Base-by-base conservation (phyloP, 1,140 invertebrate genomes). In the Ceratina australensis region DNA sequence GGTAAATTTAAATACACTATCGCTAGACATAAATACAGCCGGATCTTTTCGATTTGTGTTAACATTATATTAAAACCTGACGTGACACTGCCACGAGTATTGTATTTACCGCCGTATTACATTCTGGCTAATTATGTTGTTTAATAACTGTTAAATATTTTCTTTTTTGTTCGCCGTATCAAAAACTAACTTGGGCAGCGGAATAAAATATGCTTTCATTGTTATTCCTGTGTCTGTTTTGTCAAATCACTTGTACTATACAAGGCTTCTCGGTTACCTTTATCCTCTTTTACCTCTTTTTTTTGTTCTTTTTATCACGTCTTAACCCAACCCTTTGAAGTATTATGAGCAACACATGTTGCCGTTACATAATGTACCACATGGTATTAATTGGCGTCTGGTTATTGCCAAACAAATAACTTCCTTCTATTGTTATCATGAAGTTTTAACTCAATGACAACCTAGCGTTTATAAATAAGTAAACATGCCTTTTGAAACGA, bases 1-100 rank as follows among this genome's bases (percentile, higher is more conserved):
- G 90, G 90, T 91, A 90, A 89, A 84, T 76, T 61, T 52, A 54
- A 65, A 10, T 26, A 28, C 1, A 15, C 24, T 66, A 18, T n/a
- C 3, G 7, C 0, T 15, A n/a, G 5, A 66, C 16, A 54, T 61
- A 3, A 1, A 24, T 59, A 54, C 28, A 22, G n/a, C n/a, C 28
- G 47, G 3, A 22, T 33, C 59, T 63, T 33, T n/a, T 54, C 28
- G 15, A 33, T 16, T 65, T 47, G 3, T 18, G 7, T 15, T 22
- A 20, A 57, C 66, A 16, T 24, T 26, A 63, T 54, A 26, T 24
- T 26, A 76, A 56, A 72, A 76, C 73, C 26, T 61, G 54, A 72
- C 56, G 63, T 10, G 49, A 26, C 47, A 49, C 22, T 33, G 20
- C 33, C 69, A 63, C 66, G 47, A 54, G 33, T 75, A 65, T 83